These are phyloP conservation scores for Caenorhabditis panamensis DNA, from an alignment of 2,888 invertebrate genomes.

Conservation along the genomic window DNA sequence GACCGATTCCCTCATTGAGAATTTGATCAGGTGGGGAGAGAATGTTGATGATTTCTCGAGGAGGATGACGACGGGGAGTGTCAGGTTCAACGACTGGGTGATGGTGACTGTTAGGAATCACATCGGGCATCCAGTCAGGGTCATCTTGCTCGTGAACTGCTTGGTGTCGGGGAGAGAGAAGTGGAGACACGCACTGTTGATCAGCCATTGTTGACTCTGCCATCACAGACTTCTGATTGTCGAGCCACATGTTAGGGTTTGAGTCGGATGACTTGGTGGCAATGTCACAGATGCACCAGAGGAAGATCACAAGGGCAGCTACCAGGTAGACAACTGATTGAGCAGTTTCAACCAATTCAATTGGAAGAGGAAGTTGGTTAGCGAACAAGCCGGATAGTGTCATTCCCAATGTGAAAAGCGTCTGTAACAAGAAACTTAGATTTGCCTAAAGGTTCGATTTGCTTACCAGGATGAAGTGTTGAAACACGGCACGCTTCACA, in stretches of 20 bases:
- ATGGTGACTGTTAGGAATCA: conserved; percentile 42
- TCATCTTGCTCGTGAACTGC: conserved; percentile 37
- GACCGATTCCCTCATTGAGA: conserved; percentile 64
- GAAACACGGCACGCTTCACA: conserved; percentile 70
- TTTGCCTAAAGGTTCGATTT: neutral
- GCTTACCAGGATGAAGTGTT: conserved; percentile 74
- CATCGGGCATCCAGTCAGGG: conserved; percentile 55
- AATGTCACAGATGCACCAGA: conserved; percentile 56
- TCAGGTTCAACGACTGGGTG: conserved; percentile 33
- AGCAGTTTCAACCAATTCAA: conserved; percentile 33
- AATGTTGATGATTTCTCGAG: conserved; percentile 58
- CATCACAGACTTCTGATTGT: conserved; percentile 62
- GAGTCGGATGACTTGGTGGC: conserved; percentile 34
- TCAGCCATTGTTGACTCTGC: conserved; percentile 54
- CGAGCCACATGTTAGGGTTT: conserved; percentile 62
- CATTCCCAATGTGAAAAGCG: conserved; percentile 48
- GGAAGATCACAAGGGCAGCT: conserved; percentile 45
- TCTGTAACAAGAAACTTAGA: conserved; percentile 25
- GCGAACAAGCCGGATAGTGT: conserved; percentile 51
- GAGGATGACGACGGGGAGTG: conserved; percentile 32
- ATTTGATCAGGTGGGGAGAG: conserved; percentile 72
- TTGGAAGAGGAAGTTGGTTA: conserved; percentile 48
- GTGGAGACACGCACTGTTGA: conserved; percentile 59
- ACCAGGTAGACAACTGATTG: conserved; percentile 44
- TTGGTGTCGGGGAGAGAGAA: conserved; percentile 42